Evolutionary conservation across 2,797 vertebrate species (phyloP).

Genomic region (Anguilla pacifica): DNA sequence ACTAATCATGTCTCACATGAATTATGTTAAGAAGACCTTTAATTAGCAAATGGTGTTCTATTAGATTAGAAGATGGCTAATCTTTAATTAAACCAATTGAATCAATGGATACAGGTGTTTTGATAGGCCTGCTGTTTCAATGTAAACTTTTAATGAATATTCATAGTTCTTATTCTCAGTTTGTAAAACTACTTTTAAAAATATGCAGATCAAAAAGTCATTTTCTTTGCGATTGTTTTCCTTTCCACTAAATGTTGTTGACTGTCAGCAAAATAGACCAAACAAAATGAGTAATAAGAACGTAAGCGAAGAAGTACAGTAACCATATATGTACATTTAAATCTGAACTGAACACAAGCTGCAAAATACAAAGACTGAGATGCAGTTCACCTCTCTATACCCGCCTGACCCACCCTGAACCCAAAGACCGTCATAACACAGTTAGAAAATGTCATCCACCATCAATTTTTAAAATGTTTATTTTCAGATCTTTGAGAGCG

Average conservation of each 20-base stretch:
- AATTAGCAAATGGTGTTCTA: conserved; percentile 35
- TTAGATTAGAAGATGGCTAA: conserved; percentile 37
- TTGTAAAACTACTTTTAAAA: not conserved
- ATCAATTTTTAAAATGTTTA: not conserved
- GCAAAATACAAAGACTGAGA: not conserved
- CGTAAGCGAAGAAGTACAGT: no score
- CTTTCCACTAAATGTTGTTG: not conserved
- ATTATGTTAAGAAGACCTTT: conserved; percentile 29
- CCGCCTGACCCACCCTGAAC: not conserved
- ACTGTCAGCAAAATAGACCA: not conserved
- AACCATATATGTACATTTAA: not conserved
- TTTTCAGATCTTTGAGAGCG: not conserved
- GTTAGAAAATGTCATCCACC: not conserved
- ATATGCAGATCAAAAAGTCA: not conserved
- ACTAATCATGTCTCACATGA: not conserved
- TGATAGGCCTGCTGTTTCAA: no score
- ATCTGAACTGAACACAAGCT: not conserved
- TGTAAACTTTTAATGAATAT: no score
- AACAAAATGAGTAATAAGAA: not conserved
- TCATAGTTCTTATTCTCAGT: not conserved
- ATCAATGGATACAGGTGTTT: not conserved
- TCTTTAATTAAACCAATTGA: not conserved
- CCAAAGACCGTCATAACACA: not conserved
- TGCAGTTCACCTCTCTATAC: not conserved
- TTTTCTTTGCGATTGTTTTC: not conserved